Percentiles rank a stretch among this genome's conserved stretches.
phyloP scores from a whole-genome alignment of 1,140 invertebrate species.

The Sipha flava region DNA sequence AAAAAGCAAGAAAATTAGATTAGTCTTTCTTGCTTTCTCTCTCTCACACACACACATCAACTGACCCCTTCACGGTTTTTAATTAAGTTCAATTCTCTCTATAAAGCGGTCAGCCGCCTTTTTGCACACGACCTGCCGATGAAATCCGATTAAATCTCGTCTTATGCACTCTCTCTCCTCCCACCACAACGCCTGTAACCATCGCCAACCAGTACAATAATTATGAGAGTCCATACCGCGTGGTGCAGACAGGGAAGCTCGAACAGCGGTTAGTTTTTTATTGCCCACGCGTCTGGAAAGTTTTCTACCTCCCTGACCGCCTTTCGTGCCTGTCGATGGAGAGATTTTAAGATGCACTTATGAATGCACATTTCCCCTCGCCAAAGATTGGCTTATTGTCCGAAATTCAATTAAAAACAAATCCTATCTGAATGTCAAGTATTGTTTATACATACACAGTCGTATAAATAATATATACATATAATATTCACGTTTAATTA shows the following conservation, averaged over 20 bases:
- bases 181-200: neutral
- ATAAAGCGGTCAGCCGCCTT: neutral
- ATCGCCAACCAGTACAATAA: neutral
- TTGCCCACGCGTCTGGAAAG: conserved; percentile 23
- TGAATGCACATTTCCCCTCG: neutral
- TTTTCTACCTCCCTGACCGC: neutral
- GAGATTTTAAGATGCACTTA: conserved; percentile 21
- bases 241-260: neutral
- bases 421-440: neutral
- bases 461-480: neutral
- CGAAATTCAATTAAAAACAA: conserved; percentile 26
- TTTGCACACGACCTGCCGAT: neutral
- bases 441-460: neutral
- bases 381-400: conserved; percentile 24
- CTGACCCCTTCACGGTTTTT: neutral
- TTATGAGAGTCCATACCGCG: neutral
- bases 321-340: neutral
- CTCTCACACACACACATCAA: neutral
- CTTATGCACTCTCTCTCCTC: neutral
- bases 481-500: neutral
- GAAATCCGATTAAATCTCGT: conserved; percentile 11
- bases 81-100: conserved; percentile 19
- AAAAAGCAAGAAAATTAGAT: conserved; percentile 15
- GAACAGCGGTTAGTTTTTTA: conserved; percentile 24
- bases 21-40: neutral